Percentiles rank a stretch among this genome's conserved stretches.
These are phyloP conservation scores for Peromyscus eremicus DNA, from an alignment of 2,797 vertebrate genomes.

Conservation along the genomic window DNA sequence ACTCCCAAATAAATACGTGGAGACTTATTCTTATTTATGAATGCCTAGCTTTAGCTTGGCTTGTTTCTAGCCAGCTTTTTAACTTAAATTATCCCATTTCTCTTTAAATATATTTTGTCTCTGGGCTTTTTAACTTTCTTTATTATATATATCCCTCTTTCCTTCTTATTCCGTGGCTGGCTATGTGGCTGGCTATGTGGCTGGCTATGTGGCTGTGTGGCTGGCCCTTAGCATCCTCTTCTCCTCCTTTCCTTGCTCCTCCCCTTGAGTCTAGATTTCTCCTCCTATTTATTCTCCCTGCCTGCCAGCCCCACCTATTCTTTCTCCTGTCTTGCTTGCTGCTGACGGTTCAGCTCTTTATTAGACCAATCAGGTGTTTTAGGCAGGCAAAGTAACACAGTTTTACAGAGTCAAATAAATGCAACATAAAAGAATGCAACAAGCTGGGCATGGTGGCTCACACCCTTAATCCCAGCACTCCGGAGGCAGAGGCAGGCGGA, in stretches of 20 bases:
- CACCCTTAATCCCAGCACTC: no score
- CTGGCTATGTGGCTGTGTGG: neutral
- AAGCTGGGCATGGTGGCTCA: neutral
- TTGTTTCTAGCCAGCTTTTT: neutral
- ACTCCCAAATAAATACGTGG: neutral
- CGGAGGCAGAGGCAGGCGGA: no score
- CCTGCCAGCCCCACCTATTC: neutral
- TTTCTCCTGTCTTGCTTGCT: neutral
- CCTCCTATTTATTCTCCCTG: neutral
- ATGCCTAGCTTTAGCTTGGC: neutral
- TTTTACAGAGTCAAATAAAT: neutral
- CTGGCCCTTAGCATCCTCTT: no score
- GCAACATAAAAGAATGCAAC: neutral
- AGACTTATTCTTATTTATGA: neutral
- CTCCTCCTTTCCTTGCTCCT: no score
- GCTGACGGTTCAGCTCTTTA: neutral
- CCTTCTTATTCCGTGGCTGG: neutral
- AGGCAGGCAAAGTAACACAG: neutral
- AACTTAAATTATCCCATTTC: neutral
- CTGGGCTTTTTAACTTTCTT: neutral
- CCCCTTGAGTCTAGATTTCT: neutral
- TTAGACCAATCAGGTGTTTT: neutral
- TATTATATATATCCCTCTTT: neutral
- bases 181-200: neutral
- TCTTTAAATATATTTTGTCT: neutral